Base-by-base conservation (phyloP, 2,113 vertebrate genomes). In the Megaleporinus macrocephalus region DNA sequence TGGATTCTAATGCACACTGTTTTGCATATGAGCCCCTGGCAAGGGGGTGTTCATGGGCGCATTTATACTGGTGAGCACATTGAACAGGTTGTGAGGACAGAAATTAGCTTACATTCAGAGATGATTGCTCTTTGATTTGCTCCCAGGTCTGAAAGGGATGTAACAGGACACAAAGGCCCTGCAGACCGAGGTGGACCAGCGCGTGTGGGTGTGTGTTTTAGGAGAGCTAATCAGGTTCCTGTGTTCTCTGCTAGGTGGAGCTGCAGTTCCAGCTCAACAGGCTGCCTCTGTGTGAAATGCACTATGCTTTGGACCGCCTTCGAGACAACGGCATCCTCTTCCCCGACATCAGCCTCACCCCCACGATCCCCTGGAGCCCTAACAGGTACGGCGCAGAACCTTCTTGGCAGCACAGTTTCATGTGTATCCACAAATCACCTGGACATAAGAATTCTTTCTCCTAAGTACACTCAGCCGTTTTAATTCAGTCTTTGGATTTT, bases 261-360 rank as follows among this genome's bases (percentile, higher is more conserved):
- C 97, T 99, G 85, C 98, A 99, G 93, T 99, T 99, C 92, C 98
- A 99, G 84, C 88, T 99, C 89, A 99, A 99, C 92, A 94, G 98
- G 80, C 94, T 96, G 88, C 98, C 98, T 71, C 96, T 99, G 90
- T 99, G 98, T 93, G 98, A 99, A 93, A 99, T 99, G 98, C 98
- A 99, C 91, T 99, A 97, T 80, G 98, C 98, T 73, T 90, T 99
- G 93, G 98, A 99, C 92, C 97, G 98, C 88, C 95, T 99, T 91
- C 96, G 96, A 91, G 98, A 99, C 87, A 98, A 96, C 76, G 88
- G 89, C 84, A 95, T 99, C 90, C 96, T 99, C 83, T 99, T 99
- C 89, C 98, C 98, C 87, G 97, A 98, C 87, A 86, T 95, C 89
- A 91, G 93, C 91, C 94, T 96, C 89, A 95, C 95, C 80, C 98